Evolutionary conservation across 2,797 vertebrate genomes (phyloP).

Genomic region (Malacoctenus gilli): DNA sequence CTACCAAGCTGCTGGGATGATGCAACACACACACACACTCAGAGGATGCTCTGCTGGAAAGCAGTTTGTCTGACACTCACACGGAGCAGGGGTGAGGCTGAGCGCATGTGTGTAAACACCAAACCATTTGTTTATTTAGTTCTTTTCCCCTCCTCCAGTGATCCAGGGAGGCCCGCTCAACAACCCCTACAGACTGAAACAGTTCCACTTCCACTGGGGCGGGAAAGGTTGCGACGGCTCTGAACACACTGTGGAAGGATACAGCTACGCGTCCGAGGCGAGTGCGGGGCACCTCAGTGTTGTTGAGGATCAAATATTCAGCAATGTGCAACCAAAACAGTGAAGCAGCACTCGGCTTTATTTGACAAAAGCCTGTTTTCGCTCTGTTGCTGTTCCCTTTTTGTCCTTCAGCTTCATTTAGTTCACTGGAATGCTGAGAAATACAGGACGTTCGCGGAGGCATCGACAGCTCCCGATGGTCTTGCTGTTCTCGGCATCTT

Average conservation of each 20-base stretch:
- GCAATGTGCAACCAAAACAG: not conserved
- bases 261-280: constrained; percentile 91
- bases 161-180: constrained; percentile 90
- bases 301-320: too few relatives aligned
- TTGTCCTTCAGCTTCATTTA: constrained; percentile 87
- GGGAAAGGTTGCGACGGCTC: constrained; percentile 88
- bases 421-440: constrained; percentile 97
- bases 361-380: not conserved
- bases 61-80: constrained; percentile 17
- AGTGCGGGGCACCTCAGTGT: constrained; percentile 15
- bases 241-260: constrained; percentile 91
- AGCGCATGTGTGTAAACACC: not conserved
- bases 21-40: constrained; percentile 24
- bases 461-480: constrained; percentile 87
- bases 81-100: not conserved
- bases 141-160: constrained; percentile 74
- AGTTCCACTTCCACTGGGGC: constrained; percentile 99
- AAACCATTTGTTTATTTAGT: not conserved
- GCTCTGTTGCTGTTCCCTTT: not conserved
- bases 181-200: constrained; percentile 90
- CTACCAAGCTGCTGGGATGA: constrained; percentile 21
- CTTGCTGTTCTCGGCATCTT: constrained; percentile 94
- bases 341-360: not conserved
- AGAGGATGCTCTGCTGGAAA: constrained; percentile 15
- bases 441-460: constrained; percentile 89